phyloP scores from a whole-genome alignment of 2,888 invertebrate genomes.

The Mythimna pallens region DNA sequence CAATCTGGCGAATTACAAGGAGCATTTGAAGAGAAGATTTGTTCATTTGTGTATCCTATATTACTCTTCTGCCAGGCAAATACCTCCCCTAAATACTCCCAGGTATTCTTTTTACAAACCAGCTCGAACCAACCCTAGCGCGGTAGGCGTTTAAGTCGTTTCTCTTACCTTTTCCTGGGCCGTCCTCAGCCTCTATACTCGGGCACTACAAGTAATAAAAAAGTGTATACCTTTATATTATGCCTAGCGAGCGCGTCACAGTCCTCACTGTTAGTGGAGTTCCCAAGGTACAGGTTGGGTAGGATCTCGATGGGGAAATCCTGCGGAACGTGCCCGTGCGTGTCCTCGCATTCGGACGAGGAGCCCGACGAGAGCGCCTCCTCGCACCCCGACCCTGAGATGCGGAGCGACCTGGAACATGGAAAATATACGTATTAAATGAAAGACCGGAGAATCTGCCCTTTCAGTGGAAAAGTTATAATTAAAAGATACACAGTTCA shows the following conservation, averaged over 20 bases:
- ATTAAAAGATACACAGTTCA: no score
- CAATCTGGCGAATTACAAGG: background rate
- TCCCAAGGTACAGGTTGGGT: constrained; percentile 98
- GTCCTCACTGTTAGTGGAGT: constrained; percentile 98
- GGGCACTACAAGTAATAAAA: no score
- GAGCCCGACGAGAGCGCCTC: constrained; percentile 93
- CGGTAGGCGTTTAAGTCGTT: no score
- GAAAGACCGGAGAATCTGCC: background rate
- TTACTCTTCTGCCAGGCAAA: no score
- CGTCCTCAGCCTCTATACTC: no score
- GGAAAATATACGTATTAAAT: background rate
- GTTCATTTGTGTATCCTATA: no score
- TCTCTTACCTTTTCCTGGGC: no score
- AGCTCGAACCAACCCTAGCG: no score
- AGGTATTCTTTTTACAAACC: no score
- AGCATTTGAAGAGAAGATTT: background rate
- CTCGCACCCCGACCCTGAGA: constrained; percentile 92
- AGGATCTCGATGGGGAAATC: constrained; percentile 98
- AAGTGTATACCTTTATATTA: constrained; percentile 93
- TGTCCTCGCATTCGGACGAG: constrained; percentile 93
- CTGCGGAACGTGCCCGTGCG: constrained; percentile 90
- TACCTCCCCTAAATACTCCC: no score
- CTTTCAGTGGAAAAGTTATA: no score
- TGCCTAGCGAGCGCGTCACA: constrained; percentile 96
- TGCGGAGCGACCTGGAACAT: constrained; percentile 92